Evolutionary conservation across 2,113 vertebrate genomes (phyloP).

Genomic region (Phalacrocorax brasilianus): DNA sequence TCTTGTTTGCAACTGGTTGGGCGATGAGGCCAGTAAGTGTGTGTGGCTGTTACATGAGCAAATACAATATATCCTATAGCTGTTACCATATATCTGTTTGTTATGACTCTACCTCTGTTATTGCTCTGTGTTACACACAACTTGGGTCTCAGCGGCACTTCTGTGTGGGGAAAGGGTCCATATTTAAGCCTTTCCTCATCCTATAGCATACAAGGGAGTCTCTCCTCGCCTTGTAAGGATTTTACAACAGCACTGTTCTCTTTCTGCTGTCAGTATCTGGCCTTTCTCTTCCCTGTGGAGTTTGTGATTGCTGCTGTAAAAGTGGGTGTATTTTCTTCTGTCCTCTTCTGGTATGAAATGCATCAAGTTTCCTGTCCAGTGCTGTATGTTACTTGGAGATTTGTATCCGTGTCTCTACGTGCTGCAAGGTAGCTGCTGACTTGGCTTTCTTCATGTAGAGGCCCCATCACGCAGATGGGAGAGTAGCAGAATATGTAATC

Average conservation of each 20-base stretch:
- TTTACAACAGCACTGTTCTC: not conserved
- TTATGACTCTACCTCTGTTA: not conserved
- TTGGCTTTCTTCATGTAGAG: not conserved
- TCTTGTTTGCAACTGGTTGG: not conserved
- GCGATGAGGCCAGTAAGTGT: not conserved
- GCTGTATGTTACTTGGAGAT: not conserved
- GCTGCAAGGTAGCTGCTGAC: not conserved
- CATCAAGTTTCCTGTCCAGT: not conserved
- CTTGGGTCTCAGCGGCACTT: not conserved
- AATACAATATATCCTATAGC: not conserved
- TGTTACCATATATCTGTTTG: not conserved
- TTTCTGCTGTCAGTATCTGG: not conserved
- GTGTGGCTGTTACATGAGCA: constrained; percentile 5
- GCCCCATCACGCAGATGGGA: not conserved
- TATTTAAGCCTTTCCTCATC: not conserved
- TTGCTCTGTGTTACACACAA: not conserved
- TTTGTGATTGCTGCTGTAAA: not conserved
- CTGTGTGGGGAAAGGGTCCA: not conserved
- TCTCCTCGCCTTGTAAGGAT: not conserved
- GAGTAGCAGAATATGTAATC: not conserved
- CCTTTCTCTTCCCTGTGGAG: not conserved
- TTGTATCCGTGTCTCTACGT: not conserved
- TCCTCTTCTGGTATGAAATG: not conserved
- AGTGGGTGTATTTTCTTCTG: not conserved
- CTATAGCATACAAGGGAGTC: not conserved